Evolutionary conservation across 1,140 invertebrate species (phyloP), one percentile per base, ranked within the genome.

Genomic region (Leptinotarsa lineolata): DNA sequence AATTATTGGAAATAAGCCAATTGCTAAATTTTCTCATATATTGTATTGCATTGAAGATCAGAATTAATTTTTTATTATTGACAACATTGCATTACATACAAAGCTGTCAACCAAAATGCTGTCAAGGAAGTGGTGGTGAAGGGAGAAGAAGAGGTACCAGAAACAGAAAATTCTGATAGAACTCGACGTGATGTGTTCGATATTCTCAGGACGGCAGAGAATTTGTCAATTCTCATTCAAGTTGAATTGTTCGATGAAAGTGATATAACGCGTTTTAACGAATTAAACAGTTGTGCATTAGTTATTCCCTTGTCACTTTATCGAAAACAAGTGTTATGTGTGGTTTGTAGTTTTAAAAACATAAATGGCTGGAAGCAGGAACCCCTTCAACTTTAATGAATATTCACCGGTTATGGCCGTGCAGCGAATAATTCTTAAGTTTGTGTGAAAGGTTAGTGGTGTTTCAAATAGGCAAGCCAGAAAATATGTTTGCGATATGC

Each of bases 371-470:
- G 48, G 48, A 54, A 54, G 48, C n/a, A 54, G n/a, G 48, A 18
- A 54, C 48, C 48, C 48, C 48, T 54, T 54, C 48, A 54, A 54
- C 48, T 54, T 54, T 15, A 54, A n/a, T 54, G 48, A 18, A 54
- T 54, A 54, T 54, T 54, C n/a, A 18, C 48, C 4, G 48, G 48
- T 54, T 15, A 54, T 18, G 48, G 16, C 48, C n/a, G 48, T 16
- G n/a, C 48, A 54, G 2, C 48, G n/a, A 54, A 54, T 16, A 16
- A n/a, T n/a, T 54, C 15, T 54, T 18, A 13, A 54, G 48, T 54
- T 54, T 54, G 15, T 16, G 15, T 54, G 15, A n/a, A 54, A 54
- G 48, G 48, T 54, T 54, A 54, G 48, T 54, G 30, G 30, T 39
- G 30, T 39, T 39, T 39, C 30, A 39, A 39, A 39, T 11, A 39